These are phyloP conservation scores for Stichopus chloronotus DNA, from an alignment of 35 echinoderm and acorn worm genomes.

Conservation along the genomic window DNA sequence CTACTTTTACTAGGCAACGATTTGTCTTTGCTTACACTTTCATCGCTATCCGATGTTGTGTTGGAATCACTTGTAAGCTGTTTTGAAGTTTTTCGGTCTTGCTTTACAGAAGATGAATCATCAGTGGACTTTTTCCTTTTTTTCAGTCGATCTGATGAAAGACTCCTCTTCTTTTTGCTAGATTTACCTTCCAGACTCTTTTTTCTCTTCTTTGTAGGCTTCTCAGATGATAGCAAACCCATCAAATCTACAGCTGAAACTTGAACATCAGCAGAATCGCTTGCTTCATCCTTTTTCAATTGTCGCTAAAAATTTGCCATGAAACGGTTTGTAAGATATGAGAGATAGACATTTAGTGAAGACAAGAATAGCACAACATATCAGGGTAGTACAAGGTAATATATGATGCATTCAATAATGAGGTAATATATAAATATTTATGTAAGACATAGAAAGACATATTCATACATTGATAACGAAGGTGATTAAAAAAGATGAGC, in stretches of 20 bases:
- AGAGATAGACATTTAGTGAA: too few relatives aligned
- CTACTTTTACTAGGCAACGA: neutral
- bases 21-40: neutral
- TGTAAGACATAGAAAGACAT: too few relatives aligned
- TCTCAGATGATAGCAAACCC: slow-evolving; percentile 7
- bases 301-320: neutral
- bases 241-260: slow-evolving; percentile 28
- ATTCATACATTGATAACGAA: too few relatives aligned
- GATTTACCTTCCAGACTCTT: slow-evolving; percentile 33
- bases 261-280: slow-evolving; percentile 8
- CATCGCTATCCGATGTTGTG: too few relatives aligned
- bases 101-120: neutral
- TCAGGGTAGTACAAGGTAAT: too few relatives aligned
- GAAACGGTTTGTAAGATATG: too few relatives aligned
- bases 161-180: slow-evolving; percentile 21
- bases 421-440: too few relatives aligned
- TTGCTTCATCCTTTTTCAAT: neutral
- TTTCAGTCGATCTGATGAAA: neutral
- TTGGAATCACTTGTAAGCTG: neutral
- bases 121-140: neutral
- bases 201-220: slow-evolving; percentile 28
- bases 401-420: too few relatives aligned
- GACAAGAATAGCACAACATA: too few relatives aligned
- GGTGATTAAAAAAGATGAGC: too few relatives aligned
- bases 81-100: neutral